Conservation (phyloP, 2,113 vertebrate genomes). For the Chaenocephalus aceratus region DNA sequence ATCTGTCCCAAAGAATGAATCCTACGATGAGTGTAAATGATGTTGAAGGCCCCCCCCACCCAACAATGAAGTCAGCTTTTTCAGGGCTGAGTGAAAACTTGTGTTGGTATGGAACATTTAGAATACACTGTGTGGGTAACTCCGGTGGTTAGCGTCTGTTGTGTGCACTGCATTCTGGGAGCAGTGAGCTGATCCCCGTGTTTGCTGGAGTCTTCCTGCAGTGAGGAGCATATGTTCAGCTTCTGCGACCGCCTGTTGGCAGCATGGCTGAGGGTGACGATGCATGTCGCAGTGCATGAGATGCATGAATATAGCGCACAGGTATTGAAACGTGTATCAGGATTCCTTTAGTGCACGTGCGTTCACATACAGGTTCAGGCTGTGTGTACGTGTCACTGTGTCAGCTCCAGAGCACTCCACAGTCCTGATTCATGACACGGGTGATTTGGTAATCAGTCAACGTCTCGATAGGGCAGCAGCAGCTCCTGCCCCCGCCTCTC, state of each 20-base stretch:
- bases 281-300: conserved; percentile 12
- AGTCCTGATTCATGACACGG: conserved; percentile 74
- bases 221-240: conserved; percentile 75
- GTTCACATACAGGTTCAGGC: background rate
- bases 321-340: background rate
- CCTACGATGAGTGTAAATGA: too few relatives aligned
- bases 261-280: conserved; percentile 30
- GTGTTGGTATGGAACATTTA: background rate
- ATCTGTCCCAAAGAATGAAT: too few relatives aligned
- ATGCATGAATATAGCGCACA: background rate
- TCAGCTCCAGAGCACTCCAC: conserved; percentile 57
- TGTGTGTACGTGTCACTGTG: conserved; percentile 25
- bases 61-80: too few relatives aligned
- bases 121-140: background rate
- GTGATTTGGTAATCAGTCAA: conserved; percentile 77
- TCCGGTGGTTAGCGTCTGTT: background rate
- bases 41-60: too few relatives aligned
- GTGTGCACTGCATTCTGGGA: conserved; percentile 9
- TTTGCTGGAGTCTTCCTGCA: conserved; percentile 58
- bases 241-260: conserved; percentile 51
- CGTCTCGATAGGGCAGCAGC: conserved; percentile 49
- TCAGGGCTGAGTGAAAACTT: background rate
- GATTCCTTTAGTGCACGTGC: background rate
- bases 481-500: conserved; percentile 6
- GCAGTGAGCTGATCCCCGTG: conserved; percentile 20